phyloP scores from a whole-genome alignment of 1,140 invertebrate genomes.

The Episyrphus balteatus region DNA sequence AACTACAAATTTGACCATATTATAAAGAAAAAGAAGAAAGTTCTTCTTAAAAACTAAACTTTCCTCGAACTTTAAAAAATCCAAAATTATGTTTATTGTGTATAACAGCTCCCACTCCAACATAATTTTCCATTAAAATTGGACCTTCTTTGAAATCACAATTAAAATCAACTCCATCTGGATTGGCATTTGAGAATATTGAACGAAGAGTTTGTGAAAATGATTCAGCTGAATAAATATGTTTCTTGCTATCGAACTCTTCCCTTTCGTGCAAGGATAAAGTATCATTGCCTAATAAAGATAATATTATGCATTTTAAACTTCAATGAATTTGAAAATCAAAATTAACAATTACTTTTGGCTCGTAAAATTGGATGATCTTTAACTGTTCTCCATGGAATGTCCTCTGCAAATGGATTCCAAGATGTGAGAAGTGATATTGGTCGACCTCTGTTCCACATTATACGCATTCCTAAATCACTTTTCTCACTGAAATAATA shows the following conservation, averaged over 20 bases:
- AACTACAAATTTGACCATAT: no score
- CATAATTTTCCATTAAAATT: slow-evolving; percentile 69
- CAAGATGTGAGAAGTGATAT: slow-evolving; percentile 60
- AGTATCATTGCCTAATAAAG: no score
- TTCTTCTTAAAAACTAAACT: slow-evolving; percentile 63
- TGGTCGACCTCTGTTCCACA: slow-evolving; percentile 62
- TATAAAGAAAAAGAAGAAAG: not conserved
- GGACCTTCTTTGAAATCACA: slow-evolving; percentile 53
- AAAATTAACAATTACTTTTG: slow-evolving; percentile 45
- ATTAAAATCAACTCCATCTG: slow-evolving; percentile 13
- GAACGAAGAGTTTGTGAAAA: slow-evolving; percentile 38
- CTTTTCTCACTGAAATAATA: slow-evolving; percentile 47
- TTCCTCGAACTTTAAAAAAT: slow-evolving; percentile 75
- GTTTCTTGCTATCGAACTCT: slow-evolving; percentile 31
- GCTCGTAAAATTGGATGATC: slow-evolving; percentile 73
- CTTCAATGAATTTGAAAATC: not conserved
- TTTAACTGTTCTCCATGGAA: slow-evolving; percentile 66
- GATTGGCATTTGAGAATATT: slow-evolving; percentile 18
- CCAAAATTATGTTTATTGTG: slow-evolving; percentile 74
- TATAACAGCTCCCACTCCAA: slow-evolving; percentile 64
- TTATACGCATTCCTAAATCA: slow-evolving; percentile 58
- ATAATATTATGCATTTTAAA: not conserved
- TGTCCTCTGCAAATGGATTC: slow-evolving; percentile 73
- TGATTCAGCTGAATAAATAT: slow-evolving; percentile 46
- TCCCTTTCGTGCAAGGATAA: slow-evolving; percentile 16